Base-by-base conservation (phyloP, 2,113 vertebrate species). In the Diphyllodes magnificus region DNA sequence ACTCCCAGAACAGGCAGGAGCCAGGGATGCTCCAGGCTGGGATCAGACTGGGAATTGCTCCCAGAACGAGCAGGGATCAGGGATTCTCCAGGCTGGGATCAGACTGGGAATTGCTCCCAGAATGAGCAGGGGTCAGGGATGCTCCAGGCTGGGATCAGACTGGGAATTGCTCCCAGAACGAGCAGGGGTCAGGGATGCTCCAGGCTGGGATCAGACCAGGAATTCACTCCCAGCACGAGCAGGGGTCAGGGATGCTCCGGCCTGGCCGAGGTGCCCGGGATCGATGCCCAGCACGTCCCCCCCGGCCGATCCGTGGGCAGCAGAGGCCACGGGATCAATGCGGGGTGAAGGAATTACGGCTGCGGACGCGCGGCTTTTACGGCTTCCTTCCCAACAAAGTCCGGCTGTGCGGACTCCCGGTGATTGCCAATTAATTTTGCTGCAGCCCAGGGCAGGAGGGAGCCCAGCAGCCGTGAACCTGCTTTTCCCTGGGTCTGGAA, bases 241-340 rank as follows among this genome's bases (percentile, higher is more conserved):
- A 18, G 42, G 54, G 54, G 1, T 12, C 2, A 3, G 27, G 70
- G 13, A 53, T 17, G 40, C 25, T 9, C 28, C 1, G 2, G 50
- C 14, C 27, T 2, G 40, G 20, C 66, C 10, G 0, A 17, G 72
- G 17, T 60, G 33, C 85, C 39, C 6, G 0, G 47, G 68, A 91
- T 96, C 78, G 11, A 92, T 96, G 71, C 45, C 5, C 4, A 40
- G 69, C 6, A 3, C 7, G 4, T 20, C 9, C 4, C 53, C 30
- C 66, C 77, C 1, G 3, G 79, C n/a, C 4, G 15, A 7, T 31
- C 80, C 8, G 12, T 1, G 92, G 96, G 70, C 87, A 50, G 91
- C 78, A 19, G 77, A 88, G 96, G 97, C 94, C 87, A 23, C 14
- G 72, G 95, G 94, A 96, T 97, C 97, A 28, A 97, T 97, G 92